Conservation (phyloP, 2,797 vertebrate genomes). For the Epinephelus malabaricus region DNA sequence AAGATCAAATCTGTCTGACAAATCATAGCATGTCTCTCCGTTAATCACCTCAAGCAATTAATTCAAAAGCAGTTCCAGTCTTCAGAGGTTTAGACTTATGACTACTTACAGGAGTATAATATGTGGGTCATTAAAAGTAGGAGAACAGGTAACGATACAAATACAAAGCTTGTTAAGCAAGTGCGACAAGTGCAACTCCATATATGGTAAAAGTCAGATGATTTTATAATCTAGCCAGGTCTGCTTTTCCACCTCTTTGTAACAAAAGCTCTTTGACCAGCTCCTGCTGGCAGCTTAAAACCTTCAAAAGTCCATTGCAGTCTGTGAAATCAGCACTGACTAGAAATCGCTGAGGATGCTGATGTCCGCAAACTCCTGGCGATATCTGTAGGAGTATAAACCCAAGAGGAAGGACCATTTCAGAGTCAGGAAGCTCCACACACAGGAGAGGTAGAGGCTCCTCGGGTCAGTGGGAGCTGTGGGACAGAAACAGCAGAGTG, state of each 20-base stretch:
- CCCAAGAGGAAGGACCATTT: conserved; percentile 95
- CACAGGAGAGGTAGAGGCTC: conserved; percentile 92
- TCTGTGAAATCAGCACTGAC: conserved; percentile 62
- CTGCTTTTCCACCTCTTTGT: conserved; percentile 58
- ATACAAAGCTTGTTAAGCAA: conserved; percentile 64
- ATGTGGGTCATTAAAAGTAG: conserved; percentile 39
- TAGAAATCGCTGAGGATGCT: conserved; percentile 99
- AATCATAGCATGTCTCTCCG: conserved; percentile 21
- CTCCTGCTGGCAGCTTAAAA: conserved; percentile 49
- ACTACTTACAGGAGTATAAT: conserved; percentile 40
- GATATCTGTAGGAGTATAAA: conserved; percentile 92
- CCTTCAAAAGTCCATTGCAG: conserved; percentile 46
- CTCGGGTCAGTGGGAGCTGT: conserved; percentile 90
- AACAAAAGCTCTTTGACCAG: conserved; percentile 61
- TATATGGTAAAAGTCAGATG: conserved; percentile 54
- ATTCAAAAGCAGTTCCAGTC: conserved; percentile 41
- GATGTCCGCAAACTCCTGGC: conserved; percentile 96
- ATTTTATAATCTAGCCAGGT: conserved; percentile 48
- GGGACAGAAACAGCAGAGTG: conserved; percentile 18
- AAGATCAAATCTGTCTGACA: conserved; percentile 33
- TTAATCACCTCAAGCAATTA: conserved; percentile 30
- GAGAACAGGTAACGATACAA: conserved; percentile 66
- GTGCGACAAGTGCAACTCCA: conserved; percentile 56
- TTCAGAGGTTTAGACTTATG: conserved; percentile 31
- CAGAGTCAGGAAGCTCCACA: conserved; percentile 95